Base-by-base conservation (phyloP, 2,888 invertebrate genomes). In the Drosophila picticornis region DNA sequence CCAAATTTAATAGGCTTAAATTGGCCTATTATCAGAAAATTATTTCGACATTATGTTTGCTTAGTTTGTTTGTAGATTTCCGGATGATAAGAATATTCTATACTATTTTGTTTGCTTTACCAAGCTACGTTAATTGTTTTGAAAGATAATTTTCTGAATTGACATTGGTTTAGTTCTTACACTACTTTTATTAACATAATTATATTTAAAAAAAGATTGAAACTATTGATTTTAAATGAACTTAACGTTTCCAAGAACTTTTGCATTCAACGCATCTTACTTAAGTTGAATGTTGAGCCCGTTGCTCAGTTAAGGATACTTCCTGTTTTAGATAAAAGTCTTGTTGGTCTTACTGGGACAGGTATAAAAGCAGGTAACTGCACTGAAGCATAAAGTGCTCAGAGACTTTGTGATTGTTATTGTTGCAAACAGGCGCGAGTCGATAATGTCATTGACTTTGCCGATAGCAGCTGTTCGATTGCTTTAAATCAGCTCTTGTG, bases 361-460 rank as follows among this genome's bases (percentile, higher is more conserved):
- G 70, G 70, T 70, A 60, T 31, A 40, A 19, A 2, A n/a, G 53
- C 61, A 52, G 52, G 22, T 22, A 38, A 34, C n/a, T 50, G 25
- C 48, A 60, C 29, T 51, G 50, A 60, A 27, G 38, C 64, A 59
- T 19, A 64, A 59, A 31, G 40, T 50, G 64, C 27, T 9, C 27
- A 40, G 25, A n/a, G 31, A 46, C 27, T 34, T 43, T 34, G 4
- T 11, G 13, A 34, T 69, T 29, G 36, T 19, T 27, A 22, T 36
- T n/a, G 31, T 53, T 63, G 25, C 34, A 34, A 34, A 34, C 56
- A 22, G 27, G 2, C 22, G 16, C 40, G 22, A 27, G 58, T 70
- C 55, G 58, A 53, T 58, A 62, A 62, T 57, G 59, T 11, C 73
- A 68, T 78, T 77, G 64, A 56, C 73, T 50, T 72, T 65, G 57